phyloP scores from a whole-genome alignment of 92 coral and sea anemone species.

The Meandrina meandrites region DNA sequence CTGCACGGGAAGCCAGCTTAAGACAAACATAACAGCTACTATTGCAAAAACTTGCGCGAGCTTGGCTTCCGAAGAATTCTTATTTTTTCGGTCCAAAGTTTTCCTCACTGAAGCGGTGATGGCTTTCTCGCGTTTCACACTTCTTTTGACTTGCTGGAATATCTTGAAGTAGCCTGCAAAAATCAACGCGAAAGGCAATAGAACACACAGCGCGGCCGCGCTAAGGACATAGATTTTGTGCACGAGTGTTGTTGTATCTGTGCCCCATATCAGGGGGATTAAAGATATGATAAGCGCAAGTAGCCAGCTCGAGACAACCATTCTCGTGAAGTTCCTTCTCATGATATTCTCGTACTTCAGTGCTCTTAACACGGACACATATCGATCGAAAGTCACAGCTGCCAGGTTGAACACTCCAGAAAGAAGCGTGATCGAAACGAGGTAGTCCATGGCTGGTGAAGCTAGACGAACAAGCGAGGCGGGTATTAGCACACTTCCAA shows the following conservation, averaged over 20 bases:
- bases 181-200: conserved; percentile 40
- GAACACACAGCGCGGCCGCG: conserved; percentile 16
- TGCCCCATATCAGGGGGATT: conserved; percentile 42
- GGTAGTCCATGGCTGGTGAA: conserved; percentile 20
- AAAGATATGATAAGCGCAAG: conserved; percentile 22
- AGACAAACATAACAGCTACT: conserved; percentile 52
- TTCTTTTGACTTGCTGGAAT: conserved; percentile 41
- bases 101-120: conserved; percentile 43
- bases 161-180: conserved; percentile 44
- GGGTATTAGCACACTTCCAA: conserved; percentile 49
- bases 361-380: conserved; percentile 48
- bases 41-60: conserved; percentile 55
- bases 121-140: conserved; percentile 35
- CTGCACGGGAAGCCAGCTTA: conserved; percentile 57
- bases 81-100: background rate
- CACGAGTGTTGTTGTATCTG: background rate
- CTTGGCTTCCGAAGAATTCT: conserved; percentile 47
- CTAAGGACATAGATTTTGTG: conserved; percentile 47
- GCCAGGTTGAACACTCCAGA: conserved; percentile 52
- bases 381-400: conserved; percentile 56
- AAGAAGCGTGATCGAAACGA: conserved; percentile 42
- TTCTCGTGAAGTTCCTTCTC: conserved; percentile 36
- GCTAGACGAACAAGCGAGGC: conserved; percentile 12
- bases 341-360: conserved; percentile 40
- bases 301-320: conserved; percentile 33